Evolutionary conservation across 2,888 invertebrate genomes (phyloP), one percentile per base, ranked within the genome.

Genomic region (Euclidia mi): DNA sequence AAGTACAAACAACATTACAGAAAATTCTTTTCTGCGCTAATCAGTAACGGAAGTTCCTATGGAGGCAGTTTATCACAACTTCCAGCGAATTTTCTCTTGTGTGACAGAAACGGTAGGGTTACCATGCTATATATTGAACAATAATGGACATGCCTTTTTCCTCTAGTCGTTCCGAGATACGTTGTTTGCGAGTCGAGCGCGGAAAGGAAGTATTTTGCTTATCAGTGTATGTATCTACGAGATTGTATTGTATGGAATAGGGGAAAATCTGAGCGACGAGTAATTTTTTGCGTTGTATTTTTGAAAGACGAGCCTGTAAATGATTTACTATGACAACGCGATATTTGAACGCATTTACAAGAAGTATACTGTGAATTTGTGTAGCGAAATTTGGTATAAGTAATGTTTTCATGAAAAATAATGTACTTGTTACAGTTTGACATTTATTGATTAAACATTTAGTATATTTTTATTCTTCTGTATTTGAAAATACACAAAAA

Each of bases 21-120:
- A 71, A 78, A 82, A 84, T 85, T 81, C 79, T 81, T 81, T 80
- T 73, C 76, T 73, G 74, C 65, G 80, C 84, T 88, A 88, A 89
- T 90, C 89, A 88, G 88, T 74, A 76, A 57, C 74, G 83, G 81
- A 87, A 87, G 70, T 84, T 81, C 81, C 81, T 68, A 71, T 73
- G 49, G 62, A 51, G 77, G 83, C 81, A 81, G 82, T 88, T 85
- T 88, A 85, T 90, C 88, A 90, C 81, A 81, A 84, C 78, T 85
- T 85, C 64, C 76, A 63, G 70, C 65, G 61, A 76, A 79, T 76
- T 82, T 78, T 79, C 77, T 79, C 76, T 76, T 82, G 77, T 81
- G 81, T 84, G 83, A 82, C 86, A 86, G 56, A 55, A 46, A 41
- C 47, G 48, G 64, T 77, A 78, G 67, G 75, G 80, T 80, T 65